These are phyloP conservation scores for Anthopleura sola DNA, from an alignment of 64 coral and sea anemone genomes.

Conservation along the genomic window DNA sequence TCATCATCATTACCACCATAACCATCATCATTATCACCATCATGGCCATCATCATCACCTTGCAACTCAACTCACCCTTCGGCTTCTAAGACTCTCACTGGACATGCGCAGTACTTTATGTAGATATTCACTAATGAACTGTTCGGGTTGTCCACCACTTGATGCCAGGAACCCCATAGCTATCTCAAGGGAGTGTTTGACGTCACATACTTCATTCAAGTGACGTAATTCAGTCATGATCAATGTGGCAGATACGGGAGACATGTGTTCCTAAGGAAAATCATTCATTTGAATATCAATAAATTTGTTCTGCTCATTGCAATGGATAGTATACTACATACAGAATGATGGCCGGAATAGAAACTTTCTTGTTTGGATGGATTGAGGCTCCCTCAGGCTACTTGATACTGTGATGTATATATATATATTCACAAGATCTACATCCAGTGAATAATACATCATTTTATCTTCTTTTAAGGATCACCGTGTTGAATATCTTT, in stretches of 20 bases:
- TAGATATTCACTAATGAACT: slow-evolving; percentile 45
- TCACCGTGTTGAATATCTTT: too few relatives aligned
- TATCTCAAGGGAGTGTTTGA: slow-evolving; percentile 62
- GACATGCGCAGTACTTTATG: slow-evolving; percentile 34
- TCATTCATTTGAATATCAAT: too few relatives aligned
- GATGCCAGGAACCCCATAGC: slow-evolving; percentile 71
- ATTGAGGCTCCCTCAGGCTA: too few relatives aligned
- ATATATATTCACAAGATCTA: too few relatives aligned
- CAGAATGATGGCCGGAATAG: too few relatives aligned
- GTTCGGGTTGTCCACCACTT: slow-evolving; percentile 47
- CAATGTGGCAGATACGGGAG: slow-evolving; percentile 19
- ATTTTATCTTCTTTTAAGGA: too few relatives aligned
- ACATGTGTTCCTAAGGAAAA: slow-evolving; percentile 25
- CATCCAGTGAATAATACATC: too few relatives aligned
- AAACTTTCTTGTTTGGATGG: neutral
- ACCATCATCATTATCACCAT: neutral
- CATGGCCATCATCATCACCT: neutral
- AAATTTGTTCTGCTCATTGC: too few relatives aligned
- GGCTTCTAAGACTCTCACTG: slow-evolving; percentile 48
- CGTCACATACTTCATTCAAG: slow-evolving; percentile 57
- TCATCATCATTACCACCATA: neutral
- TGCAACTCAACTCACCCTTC: slow-evolving; percentile 51
- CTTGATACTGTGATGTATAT: too few relatives aligned
- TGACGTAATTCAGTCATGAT: slow-evolving; percentile 48
- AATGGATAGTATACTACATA: too few relatives aligned